phyloP scores from a whole-genome alignment of 2,888 invertebrate genomes.

The Xestoiulus laeticollis region DNA sequence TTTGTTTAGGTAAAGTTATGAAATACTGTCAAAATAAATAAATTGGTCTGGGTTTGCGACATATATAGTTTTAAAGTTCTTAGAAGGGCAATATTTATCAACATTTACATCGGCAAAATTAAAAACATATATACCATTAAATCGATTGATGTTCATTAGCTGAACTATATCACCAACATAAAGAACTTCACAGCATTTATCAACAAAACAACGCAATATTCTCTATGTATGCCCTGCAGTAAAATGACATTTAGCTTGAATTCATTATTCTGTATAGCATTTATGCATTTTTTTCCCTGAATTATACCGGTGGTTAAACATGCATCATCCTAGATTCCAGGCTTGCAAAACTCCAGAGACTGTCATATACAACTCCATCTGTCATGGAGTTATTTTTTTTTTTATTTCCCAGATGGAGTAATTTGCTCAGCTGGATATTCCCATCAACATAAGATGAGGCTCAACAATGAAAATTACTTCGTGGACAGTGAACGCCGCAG shows the following conservation, averaged over 20 bases:
- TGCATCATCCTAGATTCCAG: not conserved
- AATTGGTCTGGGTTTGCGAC: not conserved
- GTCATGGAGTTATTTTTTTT: not conserved
- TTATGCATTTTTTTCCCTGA: not conserved
- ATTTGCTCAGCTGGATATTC: constrained; percentile 26
- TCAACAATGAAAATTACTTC: constrained; percentile 19
- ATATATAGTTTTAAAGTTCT: not conserved
- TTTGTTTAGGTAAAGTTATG: not conserved
- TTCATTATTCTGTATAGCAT: not conserved
- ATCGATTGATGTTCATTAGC: too few relatives aligned
- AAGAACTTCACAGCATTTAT: too few relatives aligned
- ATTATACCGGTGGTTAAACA: not conserved
- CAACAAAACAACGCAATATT: not conserved
- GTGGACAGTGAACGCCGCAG: constrained; percentile 18
- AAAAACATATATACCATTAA: too few relatives aligned
- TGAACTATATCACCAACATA: too few relatives aligned
- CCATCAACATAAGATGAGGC: constrained; percentile 19
- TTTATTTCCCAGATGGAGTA: constrained; percentile 26
- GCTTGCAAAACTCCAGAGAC: not conserved
- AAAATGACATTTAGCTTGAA: not conserved
- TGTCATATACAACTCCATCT: constrained; percentile 23
- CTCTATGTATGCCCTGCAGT: not conserved
- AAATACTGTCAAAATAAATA: not conserved
- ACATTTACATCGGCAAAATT: too few relatives aligned
- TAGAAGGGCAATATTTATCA: not conserved